Percentiles rank a stretch among this genome's conserved stretches.
Conservation (phyloP, 2,113 vertebrate species). For the Odobenus rosmarus region DNA sequence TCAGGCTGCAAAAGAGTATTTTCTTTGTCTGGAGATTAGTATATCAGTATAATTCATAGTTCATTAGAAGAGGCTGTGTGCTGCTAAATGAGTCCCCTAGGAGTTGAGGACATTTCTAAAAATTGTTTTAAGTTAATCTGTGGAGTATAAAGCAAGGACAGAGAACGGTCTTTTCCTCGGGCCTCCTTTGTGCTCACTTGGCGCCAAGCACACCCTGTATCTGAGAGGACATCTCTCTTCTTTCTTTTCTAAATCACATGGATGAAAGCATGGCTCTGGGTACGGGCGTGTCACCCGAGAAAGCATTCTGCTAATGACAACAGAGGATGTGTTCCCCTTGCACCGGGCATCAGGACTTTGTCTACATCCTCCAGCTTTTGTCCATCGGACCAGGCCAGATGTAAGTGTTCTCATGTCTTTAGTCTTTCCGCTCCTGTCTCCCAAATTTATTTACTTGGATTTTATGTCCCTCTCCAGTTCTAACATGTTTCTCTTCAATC, state of each 20-base stretch:
- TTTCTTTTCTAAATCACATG: background rate
- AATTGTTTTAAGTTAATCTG: slow-evolving; percentile 50
- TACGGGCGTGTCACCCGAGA: background rate
- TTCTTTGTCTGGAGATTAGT: slow-evolving; percentile 47
- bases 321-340: fast-evolving
- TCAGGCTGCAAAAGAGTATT: background rate
- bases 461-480: background rate
- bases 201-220: background rate
- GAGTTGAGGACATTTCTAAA: slow-evolving; percentile 63
- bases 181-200: slow-evolving; percentile 6
- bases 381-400: background rate
- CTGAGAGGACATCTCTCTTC: background rate
- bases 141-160: slow-evolving; percentile 37
- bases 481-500: background rate
- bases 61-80: slow-evolving; percentile 50
- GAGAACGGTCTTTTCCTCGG: background rate
- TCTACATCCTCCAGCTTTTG: background rate
- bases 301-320: background rate
- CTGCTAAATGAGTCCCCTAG: slow-evolving; percentile 64
- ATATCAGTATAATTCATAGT: background rate
- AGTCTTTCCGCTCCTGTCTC: background rate
- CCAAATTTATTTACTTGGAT: background rate
- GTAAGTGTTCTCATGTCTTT: background rate
- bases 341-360: background rate
- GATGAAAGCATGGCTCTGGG: background rate